Conservation (phyloP, 2,888 invertebrate species). For the Nineta flava region DNA sequence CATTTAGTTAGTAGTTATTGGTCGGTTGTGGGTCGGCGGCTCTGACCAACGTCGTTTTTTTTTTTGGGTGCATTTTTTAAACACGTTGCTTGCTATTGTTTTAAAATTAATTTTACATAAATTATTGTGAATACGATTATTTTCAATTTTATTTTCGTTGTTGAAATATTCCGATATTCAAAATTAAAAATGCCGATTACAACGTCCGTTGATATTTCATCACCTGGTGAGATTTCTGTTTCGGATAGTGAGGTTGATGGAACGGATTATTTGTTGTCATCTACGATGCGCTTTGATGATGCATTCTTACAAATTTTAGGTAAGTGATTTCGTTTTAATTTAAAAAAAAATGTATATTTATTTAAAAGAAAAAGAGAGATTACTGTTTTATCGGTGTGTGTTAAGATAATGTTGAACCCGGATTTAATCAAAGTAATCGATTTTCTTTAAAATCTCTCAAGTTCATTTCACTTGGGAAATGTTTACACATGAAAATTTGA, state of each 20-base stretch:
- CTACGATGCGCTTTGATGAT: constrained; percentile 43
- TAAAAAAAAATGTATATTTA: neutral
- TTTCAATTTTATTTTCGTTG: too few relatives aligned
- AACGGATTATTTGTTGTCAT: constrained; percentile 43
- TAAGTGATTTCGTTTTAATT: constrained; percentile 25
- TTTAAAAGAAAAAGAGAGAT: neutral
- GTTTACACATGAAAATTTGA: too few relatives aligned
- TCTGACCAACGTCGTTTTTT: too few relatives aligned
- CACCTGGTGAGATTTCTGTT: constrained; percentile 22
- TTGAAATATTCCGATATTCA: too few relatives aligned
- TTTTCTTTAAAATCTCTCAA: constrained; percentile 1
- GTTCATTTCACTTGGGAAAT: too few relatives aligned
- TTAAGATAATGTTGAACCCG: neutral
- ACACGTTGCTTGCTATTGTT: too few relatives aligned
- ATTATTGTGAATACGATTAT: too few relatives aligned
- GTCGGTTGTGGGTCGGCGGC: too few relatives aligned
- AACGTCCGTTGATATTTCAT: constrained; percentile 11
- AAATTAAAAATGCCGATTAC: constrained; percentile 3
- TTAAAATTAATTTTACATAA: too few relatives aligned
- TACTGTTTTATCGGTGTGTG: too few relatives aligned
- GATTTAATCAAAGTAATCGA: neutral
- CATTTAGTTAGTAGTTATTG: too few relatives aligned
- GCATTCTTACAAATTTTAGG: constrained; percentile 44
- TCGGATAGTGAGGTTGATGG: constrained; percentile 40
- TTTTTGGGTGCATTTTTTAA: too few relatives aligned